These are phyloP conservation scores for Tenthredo scrophulariae DNA, from an alignment of 2,888 invertebrate genomes.

Conservation along the genomic window DNA sequence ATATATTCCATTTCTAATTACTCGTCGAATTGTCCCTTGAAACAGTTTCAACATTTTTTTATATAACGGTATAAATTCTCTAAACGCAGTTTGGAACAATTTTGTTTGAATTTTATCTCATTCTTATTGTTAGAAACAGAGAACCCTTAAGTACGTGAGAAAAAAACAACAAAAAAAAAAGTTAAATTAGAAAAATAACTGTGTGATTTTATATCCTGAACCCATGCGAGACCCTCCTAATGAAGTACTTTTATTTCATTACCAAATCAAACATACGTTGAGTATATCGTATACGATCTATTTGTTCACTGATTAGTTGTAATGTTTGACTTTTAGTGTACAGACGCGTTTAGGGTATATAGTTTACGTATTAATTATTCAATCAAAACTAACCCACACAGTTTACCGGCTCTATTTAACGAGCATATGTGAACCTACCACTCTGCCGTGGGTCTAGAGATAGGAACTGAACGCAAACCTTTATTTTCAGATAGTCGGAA, in stretches of 20 bases:
- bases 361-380: background rate
- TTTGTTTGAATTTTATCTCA: background rate
- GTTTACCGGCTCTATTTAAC: background rate
- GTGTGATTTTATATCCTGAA: too few species aligned
- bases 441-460: too few species aligned
- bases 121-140: background rate
- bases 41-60: background rate
- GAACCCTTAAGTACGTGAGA: background rate
- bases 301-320: background rate
- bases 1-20: background rate
- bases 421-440: background rate
- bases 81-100: background rate
- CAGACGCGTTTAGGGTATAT: background rate
- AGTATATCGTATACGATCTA: background rate
- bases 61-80: background rate
- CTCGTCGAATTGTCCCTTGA: background rate
- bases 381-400: background rate
- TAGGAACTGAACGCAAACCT: background rate
- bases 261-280: background rate
- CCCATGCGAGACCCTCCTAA: too few species aligned
- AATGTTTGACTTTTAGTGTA: background rate
- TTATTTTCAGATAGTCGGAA: background rate
- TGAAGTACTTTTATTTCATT: background rate
- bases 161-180: background rate
- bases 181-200: too few species aligned